Evolutionary conservation across 2,888 invertebrate genomes (phyloP), one percentile per base, ranked within the genome.

Genomic region (Parasteatoda lunata): DNA sequence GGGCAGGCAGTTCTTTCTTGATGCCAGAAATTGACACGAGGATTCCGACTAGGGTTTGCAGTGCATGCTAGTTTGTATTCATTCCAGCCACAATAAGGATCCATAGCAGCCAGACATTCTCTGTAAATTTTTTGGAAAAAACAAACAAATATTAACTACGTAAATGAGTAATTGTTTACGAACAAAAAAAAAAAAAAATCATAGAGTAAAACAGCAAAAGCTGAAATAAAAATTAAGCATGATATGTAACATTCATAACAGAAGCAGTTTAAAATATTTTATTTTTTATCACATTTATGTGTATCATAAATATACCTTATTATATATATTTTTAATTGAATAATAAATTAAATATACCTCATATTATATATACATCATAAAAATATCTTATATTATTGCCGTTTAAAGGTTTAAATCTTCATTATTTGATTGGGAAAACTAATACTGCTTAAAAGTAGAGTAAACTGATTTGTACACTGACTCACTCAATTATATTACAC

Each of bases 61-160:
- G 95, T 94, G 91, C 98, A 98, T 45, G 93, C 92, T 89, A 96
- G 95, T 11, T 94, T 92, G 5, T 94, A 93, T 89, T 95, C 95
- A 92, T 97, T 95, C 98, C 98, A 98, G 0, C 97, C 98, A 92
- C 98, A 98, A 91, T 98, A 97, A 0, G 98, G 98, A 92, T 98
- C 98, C 92, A 95, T 95, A 0, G 97, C 95, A 90, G 95, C 95
- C 70, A 96, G 91, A 91, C 98, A 98, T 6, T 95, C 79, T 75
- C 92, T 92, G 8, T 15, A 66, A 79, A 45, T 30, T 30, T 30
- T 30, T 30, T 30, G 30, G 2, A 30, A n/a, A n/a, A n/a, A n/a
- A n/a, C n/a, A n/a, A 30, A 30, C 30, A 30, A 30, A 30, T 2
- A 30, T 30, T 30, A 30, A 30, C 30, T 30, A 30, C 2, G 30